phyloP scores from a whole-genome alignment of 2,113 vertebrate genomes.

The Capreolus pygargus region DNA sequence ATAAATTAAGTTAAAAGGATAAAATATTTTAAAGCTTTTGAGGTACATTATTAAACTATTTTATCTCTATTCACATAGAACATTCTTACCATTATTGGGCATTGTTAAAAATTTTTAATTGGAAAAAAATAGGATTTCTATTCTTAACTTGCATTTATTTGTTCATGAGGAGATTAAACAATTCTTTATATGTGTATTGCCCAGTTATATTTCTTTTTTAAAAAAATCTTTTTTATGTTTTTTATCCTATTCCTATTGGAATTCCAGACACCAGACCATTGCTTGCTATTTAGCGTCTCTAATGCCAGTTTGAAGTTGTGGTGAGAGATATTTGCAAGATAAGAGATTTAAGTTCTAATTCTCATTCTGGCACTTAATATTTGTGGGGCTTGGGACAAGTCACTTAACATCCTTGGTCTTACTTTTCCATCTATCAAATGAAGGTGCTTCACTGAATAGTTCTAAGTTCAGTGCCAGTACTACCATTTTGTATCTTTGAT shows the following conservation, averaged over 20 bases:
- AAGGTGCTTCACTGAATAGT: neutral
- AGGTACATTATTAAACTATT: neutral
- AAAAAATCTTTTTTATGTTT: neutral
- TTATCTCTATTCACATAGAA: neutral
- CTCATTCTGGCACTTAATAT: neutral
- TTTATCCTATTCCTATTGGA: neutral
- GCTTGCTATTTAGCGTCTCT: neutral
- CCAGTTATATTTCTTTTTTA: neutral
- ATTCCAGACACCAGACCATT: neutral
- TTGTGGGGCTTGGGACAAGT: neutral
- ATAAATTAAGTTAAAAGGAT: slow-evolving; percentile 24
- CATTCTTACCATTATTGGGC: neutral
- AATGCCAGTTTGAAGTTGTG: neutral
- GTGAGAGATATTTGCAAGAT: neutral
- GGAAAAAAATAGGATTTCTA: neutral
- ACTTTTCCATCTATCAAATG: neutral
- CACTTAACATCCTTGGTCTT: neutral
- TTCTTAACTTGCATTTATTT: neutral
- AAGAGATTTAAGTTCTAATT: neutral
- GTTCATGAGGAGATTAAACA: neutral
- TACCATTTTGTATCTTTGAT: neutral
- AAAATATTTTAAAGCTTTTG: neutral
- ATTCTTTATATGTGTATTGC: neutral
- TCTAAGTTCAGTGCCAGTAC: neutral
- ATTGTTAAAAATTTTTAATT: neutral